phyloP scores from a whole-genome alignment of 2,113 vertebrate species.

The Oncorhynchus kisutch region DNA sequence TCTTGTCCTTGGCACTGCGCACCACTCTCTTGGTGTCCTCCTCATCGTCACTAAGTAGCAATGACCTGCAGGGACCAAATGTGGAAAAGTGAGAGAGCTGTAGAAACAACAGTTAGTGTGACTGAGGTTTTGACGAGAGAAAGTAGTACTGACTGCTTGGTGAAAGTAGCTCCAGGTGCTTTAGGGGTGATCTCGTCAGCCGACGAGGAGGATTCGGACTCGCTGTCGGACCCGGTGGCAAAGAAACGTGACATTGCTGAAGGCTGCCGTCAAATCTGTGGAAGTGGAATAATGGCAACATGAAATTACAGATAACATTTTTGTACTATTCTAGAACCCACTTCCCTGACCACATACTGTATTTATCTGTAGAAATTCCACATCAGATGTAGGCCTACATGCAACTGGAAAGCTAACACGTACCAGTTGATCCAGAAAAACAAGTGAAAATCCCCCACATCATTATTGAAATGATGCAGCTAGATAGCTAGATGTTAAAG shows the following conservation, averaged over 20 bases:
- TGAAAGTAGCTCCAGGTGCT: slow-evolving; percentile 80
- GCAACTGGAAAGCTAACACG: too few relatives aligned
- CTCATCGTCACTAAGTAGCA: slow-evolving; percentile 89
- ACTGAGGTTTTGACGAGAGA: neutral
- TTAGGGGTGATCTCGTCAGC: slow-evolving; percentile 84
- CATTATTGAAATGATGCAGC: too few relatives aligned
- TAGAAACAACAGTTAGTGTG: neutral
- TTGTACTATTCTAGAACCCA: neutral
- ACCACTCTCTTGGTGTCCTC: slow-evolving; percentile 91
- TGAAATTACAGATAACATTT: too few relatives aligned
- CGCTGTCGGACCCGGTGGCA: slow-evolving; percentile 88
- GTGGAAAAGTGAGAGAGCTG: neutral
- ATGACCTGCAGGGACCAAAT: slow-evolving; percentile 64
- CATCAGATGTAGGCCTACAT: too few relatives aligned
- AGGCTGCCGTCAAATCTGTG: slow-evolving; percentile 43
- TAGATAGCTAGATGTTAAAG: too few relatives aligned
- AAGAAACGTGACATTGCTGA: slow-evolving; percentile 86
- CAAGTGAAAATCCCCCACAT: too few relatives aligned
- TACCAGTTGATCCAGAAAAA: too few relatives aligned
- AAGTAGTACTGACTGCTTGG: slow-evolving; percentile 80
- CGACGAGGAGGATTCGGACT: slow-evolving; percentile 87
- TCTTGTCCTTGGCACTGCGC: slow-evolving; percentile 90
- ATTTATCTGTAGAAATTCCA: neutral
- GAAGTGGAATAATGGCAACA: neutral
- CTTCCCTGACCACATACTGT: neutral